Evolutionary conservation across 1,140 invertebrate species (phyloP).

Genomic region (Delia radicum): DNA sequence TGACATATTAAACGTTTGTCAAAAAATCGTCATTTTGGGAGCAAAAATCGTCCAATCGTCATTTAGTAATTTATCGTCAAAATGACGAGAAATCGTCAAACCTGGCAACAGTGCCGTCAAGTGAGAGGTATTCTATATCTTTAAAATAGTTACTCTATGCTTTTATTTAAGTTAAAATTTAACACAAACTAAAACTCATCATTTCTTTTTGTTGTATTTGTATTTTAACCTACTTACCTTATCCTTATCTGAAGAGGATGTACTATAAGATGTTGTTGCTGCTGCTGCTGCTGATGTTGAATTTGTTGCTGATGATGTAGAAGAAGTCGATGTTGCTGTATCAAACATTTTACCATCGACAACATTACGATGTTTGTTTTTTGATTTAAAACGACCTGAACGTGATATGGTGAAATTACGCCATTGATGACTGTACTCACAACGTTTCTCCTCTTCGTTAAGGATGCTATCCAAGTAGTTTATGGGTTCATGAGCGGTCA

Average conservation of each 20-base stretch:
- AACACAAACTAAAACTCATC: neutral
- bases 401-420: slow-evolving; percentile 52
- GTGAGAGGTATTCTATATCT: too few species aligned
- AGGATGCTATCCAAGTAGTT: slow-evolving; percentile 51
- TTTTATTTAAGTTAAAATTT: too few species aligned
- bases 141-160: too few species aligned
- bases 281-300: slow-evolving; percentile 25
- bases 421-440: slow-evolving; percentile 51
- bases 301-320: neutral
- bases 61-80: too few species aligned
- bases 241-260: slow-evolving; percentile 32
- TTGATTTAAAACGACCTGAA: slow-evolving; percentile 51
- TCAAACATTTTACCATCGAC: slow-evolving; percentile 52
- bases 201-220: neutral
- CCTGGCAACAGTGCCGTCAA: too few species aligned
- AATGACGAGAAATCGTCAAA: too few species aligned
- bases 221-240: slow-evolving; percentile 12
- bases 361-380: slow-evolving; percentile 50
- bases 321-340: neutral
- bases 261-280: slow-evolving; percentile 34
- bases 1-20: too few species aligned
- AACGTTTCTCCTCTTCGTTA: slow-evolving; percentile 52
- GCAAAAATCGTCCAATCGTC: too few species aligned
- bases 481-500: slow-evolving; percentile 52
- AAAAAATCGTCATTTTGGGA: too few species aligned